Conservation (phyloP, 2,888 invertebrate species). For the Arenicola marina region DNA sequence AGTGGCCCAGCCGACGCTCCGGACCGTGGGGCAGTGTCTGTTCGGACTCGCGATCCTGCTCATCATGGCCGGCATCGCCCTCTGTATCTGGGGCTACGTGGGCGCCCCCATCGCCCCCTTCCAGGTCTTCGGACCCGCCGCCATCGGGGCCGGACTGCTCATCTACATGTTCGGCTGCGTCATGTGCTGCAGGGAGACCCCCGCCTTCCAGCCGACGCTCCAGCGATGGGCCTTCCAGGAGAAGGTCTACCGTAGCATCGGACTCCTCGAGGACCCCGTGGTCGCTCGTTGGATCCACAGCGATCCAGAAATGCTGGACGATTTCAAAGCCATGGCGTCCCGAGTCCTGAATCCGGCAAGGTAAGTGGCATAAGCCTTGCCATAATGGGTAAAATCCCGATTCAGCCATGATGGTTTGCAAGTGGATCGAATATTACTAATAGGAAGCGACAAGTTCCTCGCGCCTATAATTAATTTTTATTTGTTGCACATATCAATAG, state of each 20-base stretch:
- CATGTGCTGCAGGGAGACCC: constrained; percentile 22
- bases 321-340: constrained; percentile 14
- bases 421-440: too few species aligned
- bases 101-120: constrained; percentile 24
- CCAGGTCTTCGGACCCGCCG: constrained; percentile 27
- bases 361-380: too few species aligned
- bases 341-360: constrained; percentile 16
- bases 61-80: constrained; percentile 26
- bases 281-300: constrained; percentile 17
- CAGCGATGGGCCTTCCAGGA: constrained; percentile 10
- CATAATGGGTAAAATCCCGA: too few species aligned
- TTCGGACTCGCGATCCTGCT: constrained; percentile 27
- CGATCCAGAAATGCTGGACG: constrained; percentile 22
- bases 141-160: constrained; percentile 20
- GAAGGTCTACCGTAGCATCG: constrained; percentile 9
- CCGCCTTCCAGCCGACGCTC: constrained; percentile 16
- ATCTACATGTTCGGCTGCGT: constrained; percentile 25
- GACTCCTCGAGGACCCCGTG: constrained; percentile 9
- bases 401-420: too few species aligned
- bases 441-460: too few species aligned
- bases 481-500: too few species aligned
- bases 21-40: constrained; percentile 26
- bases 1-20: constrained; percentile 11
- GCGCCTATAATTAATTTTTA: too few species aligned
- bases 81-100: constrained; percentile 29